A percentile compares a stretch with the other conserved stretches of the same genome.
Evolutionary conservation across 2,113 vertebrate species (phyloP).

Genomic region (Microcebus griseorufus): DNA sequence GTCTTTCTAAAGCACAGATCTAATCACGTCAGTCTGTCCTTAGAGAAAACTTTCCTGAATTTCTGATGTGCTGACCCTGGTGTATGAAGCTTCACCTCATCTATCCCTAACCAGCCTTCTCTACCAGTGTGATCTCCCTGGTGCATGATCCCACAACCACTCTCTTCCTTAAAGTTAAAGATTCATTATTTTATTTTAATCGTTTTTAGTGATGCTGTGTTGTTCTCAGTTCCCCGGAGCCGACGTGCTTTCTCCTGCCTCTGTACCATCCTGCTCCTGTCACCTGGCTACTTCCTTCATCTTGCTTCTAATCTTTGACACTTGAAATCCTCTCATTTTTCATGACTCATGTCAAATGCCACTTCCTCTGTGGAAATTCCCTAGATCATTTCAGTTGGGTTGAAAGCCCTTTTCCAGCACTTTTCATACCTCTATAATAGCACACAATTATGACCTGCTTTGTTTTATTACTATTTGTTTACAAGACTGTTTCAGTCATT

Average conservation of each 20-base stretch:
- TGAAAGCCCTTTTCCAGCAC: neutral
- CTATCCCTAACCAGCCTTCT: neutral
- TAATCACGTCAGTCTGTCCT: neutral
- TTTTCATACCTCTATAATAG: neutral
- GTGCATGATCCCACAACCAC: neutral
- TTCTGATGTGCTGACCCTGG: neutral
- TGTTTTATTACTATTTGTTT: neutral
- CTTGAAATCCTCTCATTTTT: neutral
- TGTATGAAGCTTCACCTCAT: neutral
- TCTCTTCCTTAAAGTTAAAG: slow-evolving; percentile 10
- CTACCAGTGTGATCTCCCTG: neutral
- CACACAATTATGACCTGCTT: neutral
- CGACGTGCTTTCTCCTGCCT: neutral
- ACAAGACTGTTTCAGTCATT: neutral
- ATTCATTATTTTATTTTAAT: neutral
- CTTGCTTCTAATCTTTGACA: neutral
- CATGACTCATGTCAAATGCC: neutral
- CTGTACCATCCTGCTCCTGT: neutral
- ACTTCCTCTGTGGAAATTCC: neutral
- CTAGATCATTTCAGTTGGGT: neutral
- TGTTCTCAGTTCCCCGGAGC: neutral
- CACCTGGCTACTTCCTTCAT: neutral
- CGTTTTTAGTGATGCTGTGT: neutral
- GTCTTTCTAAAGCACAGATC: neutral
- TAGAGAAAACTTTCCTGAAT: neutral